phyloP scores from a whole-genome alignment of 2,113 vertebrate species.

The Orcinus orca region DNA sequence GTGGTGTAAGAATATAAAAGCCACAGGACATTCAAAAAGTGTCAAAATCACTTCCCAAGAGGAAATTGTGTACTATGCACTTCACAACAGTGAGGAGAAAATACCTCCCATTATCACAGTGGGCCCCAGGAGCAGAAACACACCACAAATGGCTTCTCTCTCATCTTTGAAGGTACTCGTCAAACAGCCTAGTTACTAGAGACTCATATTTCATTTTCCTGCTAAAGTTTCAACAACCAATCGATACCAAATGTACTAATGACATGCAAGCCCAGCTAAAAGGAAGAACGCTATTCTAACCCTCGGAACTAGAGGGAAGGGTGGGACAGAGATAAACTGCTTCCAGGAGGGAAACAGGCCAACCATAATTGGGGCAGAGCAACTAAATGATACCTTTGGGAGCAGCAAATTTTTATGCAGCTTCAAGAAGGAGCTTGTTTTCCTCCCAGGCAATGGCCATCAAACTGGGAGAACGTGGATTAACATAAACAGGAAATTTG shows the following conservation, averaged over 20 bases:
- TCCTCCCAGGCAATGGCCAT: background rate
- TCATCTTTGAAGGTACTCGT: background rate
- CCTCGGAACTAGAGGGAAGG: background rate
- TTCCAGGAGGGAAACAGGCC: background rate
- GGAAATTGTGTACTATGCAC: background rate
- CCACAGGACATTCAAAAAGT: constrained; percentile 53
- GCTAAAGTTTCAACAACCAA: background rate
- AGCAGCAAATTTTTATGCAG: background rate
- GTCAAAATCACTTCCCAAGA: constrained; percentile 58
- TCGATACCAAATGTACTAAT: constrained; percentile 16
- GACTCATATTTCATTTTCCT: constrained; percentile 23
- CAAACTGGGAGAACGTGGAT: background rate
- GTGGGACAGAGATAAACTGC: background rate
- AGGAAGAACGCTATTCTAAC: background rate
- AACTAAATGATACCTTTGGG: background rate
- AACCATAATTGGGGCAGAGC: background rate
- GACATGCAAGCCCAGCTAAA: background rate
- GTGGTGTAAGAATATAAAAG: constrained; percentile 53
- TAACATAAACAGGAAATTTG: background rate
- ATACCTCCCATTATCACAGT: constrained; percentile 33
- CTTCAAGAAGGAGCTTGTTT: background rate
- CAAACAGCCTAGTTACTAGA: background rate
- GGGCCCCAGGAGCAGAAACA: background rate
- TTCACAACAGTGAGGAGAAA: constrained; percentile 52
- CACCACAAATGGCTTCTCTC: background rate